Conservation (phyloP, 2,888 invertebrate genomes). For the Orthosia gothica region DNA sequence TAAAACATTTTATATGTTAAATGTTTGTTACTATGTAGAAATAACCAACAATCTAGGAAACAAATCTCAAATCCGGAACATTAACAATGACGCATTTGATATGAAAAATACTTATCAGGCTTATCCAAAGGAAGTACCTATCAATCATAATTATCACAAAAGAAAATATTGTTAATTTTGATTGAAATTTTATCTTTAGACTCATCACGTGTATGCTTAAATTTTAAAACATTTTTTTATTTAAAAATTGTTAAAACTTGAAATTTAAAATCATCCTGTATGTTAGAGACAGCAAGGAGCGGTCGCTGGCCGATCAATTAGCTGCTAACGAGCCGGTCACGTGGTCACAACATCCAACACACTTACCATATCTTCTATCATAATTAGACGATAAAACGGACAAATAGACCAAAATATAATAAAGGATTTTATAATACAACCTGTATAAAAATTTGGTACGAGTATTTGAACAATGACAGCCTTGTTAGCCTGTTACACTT, state of each 20-base stretch:
- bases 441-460: conserved; percentile 4
- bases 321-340: conserved; percentile 88
- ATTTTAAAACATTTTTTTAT: not conserved
- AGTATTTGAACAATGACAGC: conserved; percentile 22
- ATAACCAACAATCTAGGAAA: conserved; percentile 32
- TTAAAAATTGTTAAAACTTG: not conserved
- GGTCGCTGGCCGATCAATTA: conserved; percentile 89
- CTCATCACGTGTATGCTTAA: not conserved
- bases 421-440: not conserved
- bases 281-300: conserved; percentile 71
- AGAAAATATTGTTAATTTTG: not conserved
- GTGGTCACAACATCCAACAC: conserved; percentile 73
- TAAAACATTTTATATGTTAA: conserved; percentile 64
- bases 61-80: conserved; percentile 33
- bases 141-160: conserved; percentile 7
- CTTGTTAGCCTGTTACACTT: conserved; percentile 39
- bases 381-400: conserved; percentile 66
- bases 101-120: conserved; percentile 40
- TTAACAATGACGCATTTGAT: conserved; percentile 39
- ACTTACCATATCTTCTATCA: conserved; percentile 66
- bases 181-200: not conserved
- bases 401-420: conserved; percentile 58
- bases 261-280: conserved; percentile 77
- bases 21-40: conserved; percentile 42
- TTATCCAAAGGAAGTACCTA: conserved; percentile 20